A percentile compares a stretch with the other conserved stretches of the same genome.
These are phyloP conservation scores for Rotaria sp. DNA, from an alignment of 2,888 invertebrate genomes.

Conservation along the genomic window DNA sequence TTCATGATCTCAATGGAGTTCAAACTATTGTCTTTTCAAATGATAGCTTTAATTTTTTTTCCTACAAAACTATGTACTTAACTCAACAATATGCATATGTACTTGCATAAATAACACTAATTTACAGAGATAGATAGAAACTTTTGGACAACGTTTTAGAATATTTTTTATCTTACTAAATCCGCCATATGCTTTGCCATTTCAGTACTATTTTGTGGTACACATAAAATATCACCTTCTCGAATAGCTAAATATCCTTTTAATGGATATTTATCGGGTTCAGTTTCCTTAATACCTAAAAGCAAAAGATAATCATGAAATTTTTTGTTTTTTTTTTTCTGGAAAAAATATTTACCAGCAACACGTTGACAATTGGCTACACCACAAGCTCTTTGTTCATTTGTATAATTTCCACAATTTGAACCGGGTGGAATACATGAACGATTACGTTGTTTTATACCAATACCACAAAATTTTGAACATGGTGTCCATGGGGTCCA, in stretches of 20 bases:
- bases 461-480: conserved; percentile 8
- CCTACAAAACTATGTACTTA: too few species aligned
- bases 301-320: not conserved
- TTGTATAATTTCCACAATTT: not conserved
- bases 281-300: not conserved
- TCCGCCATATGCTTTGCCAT: not conserved
- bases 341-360: not conserved
- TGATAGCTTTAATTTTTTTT: too few species aligned
- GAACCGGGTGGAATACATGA: not conserved
- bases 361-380: not conserved
- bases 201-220: not conserved
- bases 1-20: too few species aligned
- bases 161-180: not conserved
- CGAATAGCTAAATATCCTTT: not conserved
- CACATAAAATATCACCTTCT: not conserved
- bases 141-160: too few species aligned
- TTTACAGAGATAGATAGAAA: too few species aligned
- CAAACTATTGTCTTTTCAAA: too few species aligned
- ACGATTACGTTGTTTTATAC: not conserved
- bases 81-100: too few species aligned
- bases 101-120: too few species aligned
- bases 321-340: not conserved
- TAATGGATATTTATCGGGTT: not conserved
- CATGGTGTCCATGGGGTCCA: not conserved
- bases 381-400: not conserved